A percentile compares a stretch with the other conserved stretches of the same genome.
These are phyloP conservation scores for Nemurella pictetii DNA, from an alignment of 2,888 invertebrate genomes.

Conservation along the genomic window DNA sequence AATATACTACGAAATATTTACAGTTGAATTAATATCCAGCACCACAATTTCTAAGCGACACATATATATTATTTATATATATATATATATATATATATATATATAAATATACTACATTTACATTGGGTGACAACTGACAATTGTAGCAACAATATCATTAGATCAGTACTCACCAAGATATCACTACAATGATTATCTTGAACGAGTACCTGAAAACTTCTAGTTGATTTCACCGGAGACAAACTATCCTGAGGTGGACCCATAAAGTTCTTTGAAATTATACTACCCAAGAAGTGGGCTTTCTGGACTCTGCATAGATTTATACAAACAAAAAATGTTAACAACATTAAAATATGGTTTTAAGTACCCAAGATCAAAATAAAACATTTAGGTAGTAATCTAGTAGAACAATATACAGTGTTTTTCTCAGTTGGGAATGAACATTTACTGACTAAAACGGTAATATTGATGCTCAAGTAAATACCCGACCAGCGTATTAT, in stretches of 20 bases:
- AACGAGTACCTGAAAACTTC: too few species aligned
- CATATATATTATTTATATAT: neutral
- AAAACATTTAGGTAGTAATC: neutral
- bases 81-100: neutral
- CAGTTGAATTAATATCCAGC: constrained; percentile 26
- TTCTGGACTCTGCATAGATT: neutral
- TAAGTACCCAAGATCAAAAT: neutral
- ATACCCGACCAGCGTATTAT: neutral
- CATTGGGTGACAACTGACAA: neutral
- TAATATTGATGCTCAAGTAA: neutral
- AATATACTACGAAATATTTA: constrained; percentile 3
- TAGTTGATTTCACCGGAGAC: neutral
- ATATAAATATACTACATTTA: neutral
- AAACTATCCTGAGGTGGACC: neutral
- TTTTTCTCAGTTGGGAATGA: neutral
- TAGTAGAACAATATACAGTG: neutral
- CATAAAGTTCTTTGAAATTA: neutral
- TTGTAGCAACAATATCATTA: neutral
- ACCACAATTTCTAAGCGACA: constrained; percentile 8
- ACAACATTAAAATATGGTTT: neutral
- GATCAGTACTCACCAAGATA: neutral
- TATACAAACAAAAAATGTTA: neutral
- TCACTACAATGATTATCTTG: neutral
- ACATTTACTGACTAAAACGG: neutral
- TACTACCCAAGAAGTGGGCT: neutral